Evolutionary conservation across 2,797 vertebrate species (phyloP).

Genomic region (Rachycentron canadum): DNA sequence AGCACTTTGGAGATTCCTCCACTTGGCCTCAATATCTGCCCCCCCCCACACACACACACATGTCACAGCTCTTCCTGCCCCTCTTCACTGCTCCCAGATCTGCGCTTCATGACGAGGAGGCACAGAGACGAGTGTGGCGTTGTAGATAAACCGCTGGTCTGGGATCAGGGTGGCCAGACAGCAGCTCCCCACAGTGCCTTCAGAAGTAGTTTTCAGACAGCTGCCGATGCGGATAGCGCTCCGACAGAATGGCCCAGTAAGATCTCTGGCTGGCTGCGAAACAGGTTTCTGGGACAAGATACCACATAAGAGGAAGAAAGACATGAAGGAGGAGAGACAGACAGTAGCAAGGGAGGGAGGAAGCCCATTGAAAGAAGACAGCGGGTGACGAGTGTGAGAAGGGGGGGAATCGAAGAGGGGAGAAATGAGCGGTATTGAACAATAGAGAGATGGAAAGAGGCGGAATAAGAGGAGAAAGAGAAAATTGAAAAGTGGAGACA

Average conservation of each 20-base stretch:
- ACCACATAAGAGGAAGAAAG: conserved; percentile 53
- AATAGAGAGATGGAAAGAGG: conserved; percentile 45
- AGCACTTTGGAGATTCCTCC: conserved; percentile 62
- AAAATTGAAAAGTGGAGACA: conserved; percentile 57
- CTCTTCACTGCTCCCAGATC: conserved; percentile 48
- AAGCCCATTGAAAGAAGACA: conserved; percentile 33
- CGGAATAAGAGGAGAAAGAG: conserved; percentile 30
- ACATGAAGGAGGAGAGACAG: conserved; percentile 34
- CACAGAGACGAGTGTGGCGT: conserved; percentile 45
- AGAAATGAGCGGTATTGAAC: conserved; percentile 36
- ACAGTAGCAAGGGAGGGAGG: conserved; percentile 17
- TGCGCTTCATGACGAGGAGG: neutral
- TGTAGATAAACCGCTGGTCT: conserved; percentile 74
- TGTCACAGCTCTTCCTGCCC: conserved; percentile 20
- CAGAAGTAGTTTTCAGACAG: conserved; percentile 67
- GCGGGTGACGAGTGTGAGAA: conserved; percentile 31
- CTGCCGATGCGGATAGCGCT: conserved; percentile 69
- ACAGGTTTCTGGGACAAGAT: conserved; percentile 69
- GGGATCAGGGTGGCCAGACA: conserved; percentile 62
- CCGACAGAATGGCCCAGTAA: conserved; percentile 49
- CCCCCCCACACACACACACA: neutral
- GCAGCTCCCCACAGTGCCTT: conserved; percentile 53
- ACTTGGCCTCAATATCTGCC: conserved; percentile 57
- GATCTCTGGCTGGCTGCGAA: conserved; percentile 56
- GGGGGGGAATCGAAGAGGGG: conserved; percentile 25